These are phyloP conservation scores for Gasterosteus aculeatus DNA, from an alignment of 2,113 vertebrate species.

Conservation along the genomic window DNA sequence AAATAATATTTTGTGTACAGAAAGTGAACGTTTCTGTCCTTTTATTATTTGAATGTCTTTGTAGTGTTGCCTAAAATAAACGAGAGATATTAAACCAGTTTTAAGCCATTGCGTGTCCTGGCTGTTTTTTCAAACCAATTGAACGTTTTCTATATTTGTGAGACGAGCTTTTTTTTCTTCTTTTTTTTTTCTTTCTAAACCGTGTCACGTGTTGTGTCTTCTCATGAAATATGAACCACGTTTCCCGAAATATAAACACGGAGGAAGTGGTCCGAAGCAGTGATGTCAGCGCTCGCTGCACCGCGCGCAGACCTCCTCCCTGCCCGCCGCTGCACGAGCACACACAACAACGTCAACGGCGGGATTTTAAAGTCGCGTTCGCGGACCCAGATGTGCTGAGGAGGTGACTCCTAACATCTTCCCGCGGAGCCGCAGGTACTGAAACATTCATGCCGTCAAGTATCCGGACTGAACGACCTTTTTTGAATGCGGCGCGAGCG, in stretches of 20 bases:
- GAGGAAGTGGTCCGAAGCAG: conserved; percentile 52
- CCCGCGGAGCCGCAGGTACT: conserved; percentile 35
- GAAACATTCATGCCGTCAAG: conserved; percentile 26
- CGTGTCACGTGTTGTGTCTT: conserved; percentile 29
- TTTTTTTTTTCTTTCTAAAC: background rate
- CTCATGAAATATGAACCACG: conserved; percentile 7
- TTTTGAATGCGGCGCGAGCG: conserved; percentile 13
- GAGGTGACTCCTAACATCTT: background rate
- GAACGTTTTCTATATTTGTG: background rate
- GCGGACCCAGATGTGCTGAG: background rate
- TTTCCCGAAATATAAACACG: background rate
- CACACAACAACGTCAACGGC: background rate
- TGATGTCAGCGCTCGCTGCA: background rate
- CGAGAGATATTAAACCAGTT: conserved; percentile 66
- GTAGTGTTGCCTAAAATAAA: conserved; percentile 55
- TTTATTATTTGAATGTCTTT: conserved; percentile 63
- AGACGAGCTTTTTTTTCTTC: no score
- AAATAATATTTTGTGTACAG: conserved; percentile 11
- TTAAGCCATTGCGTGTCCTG: conserved; percentile 27
- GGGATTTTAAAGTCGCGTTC: background rate
- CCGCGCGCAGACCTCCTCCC: no score
- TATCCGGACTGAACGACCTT: background rate
- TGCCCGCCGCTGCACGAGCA: no score
- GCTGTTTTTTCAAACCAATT: background rate
- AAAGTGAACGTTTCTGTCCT: conserved; percentile 48